Evolutionary conservation across 1,140 invertebrate species (phyloP).

Genomic region (Hydropsyche tenuis): DNA sequence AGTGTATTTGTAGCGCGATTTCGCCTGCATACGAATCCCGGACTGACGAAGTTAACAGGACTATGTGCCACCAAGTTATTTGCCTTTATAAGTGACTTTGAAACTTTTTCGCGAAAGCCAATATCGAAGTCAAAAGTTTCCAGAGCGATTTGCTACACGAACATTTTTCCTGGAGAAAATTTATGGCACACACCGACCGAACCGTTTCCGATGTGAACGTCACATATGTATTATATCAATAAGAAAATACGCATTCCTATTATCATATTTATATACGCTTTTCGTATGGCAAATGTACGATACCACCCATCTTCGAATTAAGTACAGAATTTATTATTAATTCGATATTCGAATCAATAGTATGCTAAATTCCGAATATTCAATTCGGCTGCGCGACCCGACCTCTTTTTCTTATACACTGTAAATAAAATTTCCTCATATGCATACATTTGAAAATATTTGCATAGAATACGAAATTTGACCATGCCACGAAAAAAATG

Average conservation of each 20-base stretch:
- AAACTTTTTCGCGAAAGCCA: slow-evolving; percentile 17
- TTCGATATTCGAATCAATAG: background rate
- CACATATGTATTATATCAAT: too few relatives aligned
- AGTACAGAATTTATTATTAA: background rate
- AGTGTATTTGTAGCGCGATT: background rate
- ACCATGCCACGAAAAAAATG: background rate
- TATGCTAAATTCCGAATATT: background rate
- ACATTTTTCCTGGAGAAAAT: too few relatives aligned
- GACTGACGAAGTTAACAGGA: background rate
- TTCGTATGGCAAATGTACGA: background rate
- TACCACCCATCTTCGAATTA: background rate
- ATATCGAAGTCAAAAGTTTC: slow-evolving; percentile 13
- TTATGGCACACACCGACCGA: too few relatives aligned
- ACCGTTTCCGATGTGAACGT: too few relatives aligned
- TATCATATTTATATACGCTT: background rate
- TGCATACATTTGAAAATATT: slow-evolving; percentile 2
- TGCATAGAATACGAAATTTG: slow-evolving; percentile 17
- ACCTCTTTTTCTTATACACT: background rate
- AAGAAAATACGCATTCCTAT: too few relatives aligned
- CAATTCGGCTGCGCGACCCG: background rate
- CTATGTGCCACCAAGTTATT: slow-evolving; percentile 3
- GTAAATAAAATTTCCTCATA: slow-evolving; percentile 6
- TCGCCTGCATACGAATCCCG: background rate
- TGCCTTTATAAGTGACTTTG: slow-evolving; percentile 3
- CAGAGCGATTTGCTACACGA: background rate